phyloP scores from a whole-genome alignment of 2,888 invertebrate species.

The Drosophila limbata region DNA sequence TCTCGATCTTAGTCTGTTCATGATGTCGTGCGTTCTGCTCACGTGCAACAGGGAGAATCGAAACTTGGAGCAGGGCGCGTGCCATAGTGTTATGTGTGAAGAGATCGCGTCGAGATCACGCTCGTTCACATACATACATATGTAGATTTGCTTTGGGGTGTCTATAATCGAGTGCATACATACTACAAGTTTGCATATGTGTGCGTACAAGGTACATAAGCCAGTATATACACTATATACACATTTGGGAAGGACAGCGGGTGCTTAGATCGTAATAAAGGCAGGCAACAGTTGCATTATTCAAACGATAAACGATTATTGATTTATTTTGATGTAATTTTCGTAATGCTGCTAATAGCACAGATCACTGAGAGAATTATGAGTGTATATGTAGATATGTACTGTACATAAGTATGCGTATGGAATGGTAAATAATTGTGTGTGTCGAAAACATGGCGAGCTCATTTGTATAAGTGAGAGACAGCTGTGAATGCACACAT shows the following conservation, averaged over 20 bases:
- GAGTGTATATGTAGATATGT: background rate
- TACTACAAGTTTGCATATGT: background rate
- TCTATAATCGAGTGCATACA: conserved; percentile 46
- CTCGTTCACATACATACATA: conserved; percentile 31
- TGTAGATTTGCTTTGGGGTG: conserved; percentile 37
- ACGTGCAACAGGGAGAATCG: conserved; percentile 55
- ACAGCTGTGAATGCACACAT: background rate
- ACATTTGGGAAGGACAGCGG: conserved; percentile 33
- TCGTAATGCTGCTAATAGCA: conserved; percentile 24
- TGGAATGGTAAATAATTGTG: background rate
- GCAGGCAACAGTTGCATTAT: conserved; percentile 8
- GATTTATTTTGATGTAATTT: conserved; percentile 63
- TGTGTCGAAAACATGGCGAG: conserved; percentile 2
- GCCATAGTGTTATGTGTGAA: conserved; percentile 65
- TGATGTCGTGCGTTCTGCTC: conserved; percentile 45
- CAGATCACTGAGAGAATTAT: conserved; percentile 23
- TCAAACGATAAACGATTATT: conserved; percentile 50
- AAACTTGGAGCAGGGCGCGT: conserved; percentile 63
- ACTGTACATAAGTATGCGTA: background rate
- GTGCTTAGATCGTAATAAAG: conserved; percentile 9
- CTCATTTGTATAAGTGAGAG: conserved; percentile 1
- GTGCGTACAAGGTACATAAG: conserved; percentile 14
- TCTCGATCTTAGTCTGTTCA: conserved; percentile 24
- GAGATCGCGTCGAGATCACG: conserved; percentile 61
- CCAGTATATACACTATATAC: conserved; percentile 35